Evolutionary conservation across 2,888 invertebrate genomes (phyloP).

Genomic region (Trachelus troglodyta): DNA sequence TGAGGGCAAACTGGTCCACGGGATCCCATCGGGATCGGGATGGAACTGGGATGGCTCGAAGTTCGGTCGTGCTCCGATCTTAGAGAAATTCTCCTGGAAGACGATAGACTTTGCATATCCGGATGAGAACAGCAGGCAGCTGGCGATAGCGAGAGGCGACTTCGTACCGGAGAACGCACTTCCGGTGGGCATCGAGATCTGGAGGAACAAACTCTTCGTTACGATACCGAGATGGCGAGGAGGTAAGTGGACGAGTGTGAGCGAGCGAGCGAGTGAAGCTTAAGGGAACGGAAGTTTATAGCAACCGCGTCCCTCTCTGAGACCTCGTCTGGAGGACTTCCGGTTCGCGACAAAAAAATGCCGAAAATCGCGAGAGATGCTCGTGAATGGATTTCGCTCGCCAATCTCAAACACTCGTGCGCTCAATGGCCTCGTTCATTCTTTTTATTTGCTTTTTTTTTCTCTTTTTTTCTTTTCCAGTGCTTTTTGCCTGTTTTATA

Average conservation of each 20-base stretch:
- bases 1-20: not conserved
- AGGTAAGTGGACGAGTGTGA: conserved; percentile 69
- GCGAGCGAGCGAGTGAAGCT: not conserved
- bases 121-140: conserved; percentile 71
- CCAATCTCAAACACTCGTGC: conserved; percentile 19
- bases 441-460: not conserved
- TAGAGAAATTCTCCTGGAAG: conserved; percentile 82
- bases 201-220: conserved; percentile 84
- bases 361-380: conserved; percentile 7
- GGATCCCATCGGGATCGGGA: not conserved
- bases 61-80: conserved; percentile 67
- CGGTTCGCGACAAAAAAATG: conserved; percentile 34
- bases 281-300: not conserved
- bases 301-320: conserved; percentile 23
- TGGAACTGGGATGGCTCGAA: conserved; percentile 42
- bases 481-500: conserved; percentile 24
- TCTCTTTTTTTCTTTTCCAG: not conserved
- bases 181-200: conserved; percentile 86
- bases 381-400: conserved; percentile 24
- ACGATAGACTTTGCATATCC: conserved; percentile 82
- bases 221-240: conserved; percentile 84
- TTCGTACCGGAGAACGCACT: conserved; percentile 82
- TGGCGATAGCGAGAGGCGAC: conserved; percentile 74
- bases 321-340: conserved; percentile 59
- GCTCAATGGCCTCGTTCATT: conserved; percentile 27